Conservation (phyloP, 2,888 invertebrate genomes). For the Cryptocephalus moraei region DNA sequence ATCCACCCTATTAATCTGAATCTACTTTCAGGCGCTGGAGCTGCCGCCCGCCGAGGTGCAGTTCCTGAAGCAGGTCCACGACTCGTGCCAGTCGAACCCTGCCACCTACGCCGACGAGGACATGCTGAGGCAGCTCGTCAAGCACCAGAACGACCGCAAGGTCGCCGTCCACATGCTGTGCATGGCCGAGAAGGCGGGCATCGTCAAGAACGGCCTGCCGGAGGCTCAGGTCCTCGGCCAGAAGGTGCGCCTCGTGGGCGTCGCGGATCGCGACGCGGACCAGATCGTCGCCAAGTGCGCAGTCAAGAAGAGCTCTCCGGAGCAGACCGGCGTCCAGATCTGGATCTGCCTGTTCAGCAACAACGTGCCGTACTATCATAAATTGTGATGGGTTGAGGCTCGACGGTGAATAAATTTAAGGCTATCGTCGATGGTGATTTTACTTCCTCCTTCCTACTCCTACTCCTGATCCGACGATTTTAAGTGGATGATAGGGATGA, state of each 20-base stretch:
- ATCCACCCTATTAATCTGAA: not conserved
- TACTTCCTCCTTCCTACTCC: no score
- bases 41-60: slow-evolving; percentile 6
- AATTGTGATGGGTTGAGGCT: slow-evolving; percentile 4
- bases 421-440: no score
- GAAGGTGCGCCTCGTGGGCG: slow-evolving; percentile 6
- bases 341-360: slow-evolving; percentile 10
- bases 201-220: slow-evolving; percentile 9
- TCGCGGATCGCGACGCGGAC: slow-evolving; percentile 5
- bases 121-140: slow-evolving; percentile 5
- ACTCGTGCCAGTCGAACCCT: slow-evolving; percentile 8
- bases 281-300: slow-evolving; percentile 6
- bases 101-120: slow-evolving; percentile 9
- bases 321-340: slow-evolving; percentile 8
- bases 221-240: slow-evolving; percentile 2
- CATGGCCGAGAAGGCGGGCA: slow-evolving; percentile 11
- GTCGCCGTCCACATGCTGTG: slow-evolving; percentile 12
- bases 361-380: slow-evolving; percentile 9
- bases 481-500: no score
- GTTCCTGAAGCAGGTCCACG: slow-evolving; percentile 7
- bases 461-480: no score
- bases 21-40: slow-evolving; percentile 4
- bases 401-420: no score
- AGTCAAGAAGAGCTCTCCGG: slow-evolving; percentile 4
- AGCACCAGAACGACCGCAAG: slow-evolving; percentile 6